Evolutionary conservation across 2,113 vertebrate genomes (phyloP).

Genomic region (Gallinago jamesoni): DNA sequence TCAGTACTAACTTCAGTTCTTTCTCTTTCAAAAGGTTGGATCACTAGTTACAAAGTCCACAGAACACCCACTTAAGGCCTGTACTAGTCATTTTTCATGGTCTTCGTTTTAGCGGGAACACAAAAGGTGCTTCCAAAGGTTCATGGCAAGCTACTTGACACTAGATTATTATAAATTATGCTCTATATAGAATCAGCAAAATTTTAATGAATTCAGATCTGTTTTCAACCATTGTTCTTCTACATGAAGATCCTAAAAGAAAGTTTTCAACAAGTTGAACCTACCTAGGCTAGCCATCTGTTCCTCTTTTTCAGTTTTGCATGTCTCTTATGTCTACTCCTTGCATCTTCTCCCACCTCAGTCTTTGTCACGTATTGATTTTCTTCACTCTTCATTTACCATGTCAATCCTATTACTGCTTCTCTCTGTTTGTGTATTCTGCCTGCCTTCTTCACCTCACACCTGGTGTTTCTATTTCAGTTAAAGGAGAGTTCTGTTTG

Average conservation of each 20-base stretch:
- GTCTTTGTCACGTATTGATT: not conserved
- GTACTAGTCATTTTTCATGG: not conserved
- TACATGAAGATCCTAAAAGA: not conserved
- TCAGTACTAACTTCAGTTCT: not conserved
- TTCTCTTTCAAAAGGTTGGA: not conserved
- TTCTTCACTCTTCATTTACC: conserved; percentile 13
- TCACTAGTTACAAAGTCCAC: not conserved
- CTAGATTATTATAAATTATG: not conserved
- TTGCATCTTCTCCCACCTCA: not conserved
- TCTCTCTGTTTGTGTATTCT: not conserved
- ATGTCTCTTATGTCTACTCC: not conserved
- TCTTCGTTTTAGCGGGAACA: not conserved
- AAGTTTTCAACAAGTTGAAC: not conserved
- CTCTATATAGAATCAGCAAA: not conserved
- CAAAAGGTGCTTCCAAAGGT: not conserved
- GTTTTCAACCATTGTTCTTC: not conserved
- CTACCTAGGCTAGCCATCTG: not conserved
- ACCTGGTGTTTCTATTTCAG: not conserved
- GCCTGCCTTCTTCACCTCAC: not conserved
- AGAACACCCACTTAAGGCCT: not conserved
- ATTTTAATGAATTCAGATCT: not conserved
- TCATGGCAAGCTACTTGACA: not conserved
- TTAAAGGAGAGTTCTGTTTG: not conserved
- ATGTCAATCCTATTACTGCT: not conserved
- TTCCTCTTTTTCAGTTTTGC: not conserved